Base-by-base conservation (phyloP, 2,888 invertebrate genomes). In the Hydrotaea diabolus region DNA sequence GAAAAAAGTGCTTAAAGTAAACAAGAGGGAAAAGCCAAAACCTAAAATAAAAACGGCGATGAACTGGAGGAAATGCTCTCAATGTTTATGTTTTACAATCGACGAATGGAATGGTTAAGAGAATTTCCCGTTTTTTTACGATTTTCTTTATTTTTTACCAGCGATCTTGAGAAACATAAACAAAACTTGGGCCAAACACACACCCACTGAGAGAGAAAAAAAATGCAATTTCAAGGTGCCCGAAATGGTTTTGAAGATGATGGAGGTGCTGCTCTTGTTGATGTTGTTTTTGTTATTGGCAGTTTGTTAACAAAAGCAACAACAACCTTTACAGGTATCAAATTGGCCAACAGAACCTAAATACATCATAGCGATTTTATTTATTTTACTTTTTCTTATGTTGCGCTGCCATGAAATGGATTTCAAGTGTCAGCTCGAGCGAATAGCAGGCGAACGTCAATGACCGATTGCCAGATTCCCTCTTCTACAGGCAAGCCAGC, bases 41-140 rank as follows among this genome's bases (percentile, higher is more conserved):
- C 13, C 8, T 23, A 5, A 19, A 21, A 23, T 3, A 69, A 4
- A 17, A 46, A 69, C 46, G 2, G 3, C 7, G 31, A 31, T 36
- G 46, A 46, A 46, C 31, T 8, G 23, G 46, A 19, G 11, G 13
- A 46, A 66, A 39, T 23, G 2, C 36, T 8, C 39, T 39, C n/a
- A 39, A 66, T 39, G 66, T 43, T 66, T 8, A 64, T 64, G 64
- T 64, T 55, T 23, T 55, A 21, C 55, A 55, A 19, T 55, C 9
- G 26, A 59, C 8, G 36, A 39, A 39, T 39, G 39, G 39, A 57
- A 57, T 57, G 59, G 26, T 26, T 26, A 59, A 26, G 26, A 26
- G 23, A 15, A 59, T 26, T 59, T 26, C 7, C 36, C 36, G 36
- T 36, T 36, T 36, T 36, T 36, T 36, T n/a, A n/a, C n/a, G n/a